Conservation (phyloP, 2,113 vertebrate species). For the Speoplatyrhinus poulsoni region DNA sequence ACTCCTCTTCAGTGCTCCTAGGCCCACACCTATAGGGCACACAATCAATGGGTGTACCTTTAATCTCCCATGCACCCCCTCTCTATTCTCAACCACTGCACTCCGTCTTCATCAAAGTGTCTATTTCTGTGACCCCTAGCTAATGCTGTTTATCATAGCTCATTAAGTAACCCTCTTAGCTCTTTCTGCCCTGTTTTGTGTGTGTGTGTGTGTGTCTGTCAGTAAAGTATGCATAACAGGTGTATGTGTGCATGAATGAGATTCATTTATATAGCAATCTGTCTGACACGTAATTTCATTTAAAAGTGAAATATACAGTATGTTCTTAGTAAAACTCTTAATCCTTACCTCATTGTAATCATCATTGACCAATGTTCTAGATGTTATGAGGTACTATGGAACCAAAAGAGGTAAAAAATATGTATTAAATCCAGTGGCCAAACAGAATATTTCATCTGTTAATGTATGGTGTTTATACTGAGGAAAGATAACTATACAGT, state of each 20-base stretch:
- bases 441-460: too few species aligned
- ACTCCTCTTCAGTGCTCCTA: too few species aligned
- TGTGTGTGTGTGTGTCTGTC: conserved; percentile 7
- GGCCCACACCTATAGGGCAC: too few species aligned
- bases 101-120: conserved; percentile 28
- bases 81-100: not conserved
- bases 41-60: too few species aligned
- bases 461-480: too few species aligned
- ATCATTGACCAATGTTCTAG: not conserved
- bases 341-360: not conserved
- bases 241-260: not conserved
- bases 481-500: too few species aligned
- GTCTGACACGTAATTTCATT: not conserved
- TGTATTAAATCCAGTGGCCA: too few species aligned
- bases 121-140: conserved; percentile 57
- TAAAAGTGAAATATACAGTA: not conserved
- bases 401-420: too few species aligned
- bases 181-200: conserved; percentile 14
- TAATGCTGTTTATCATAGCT: conserved; percentile 42
- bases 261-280: not conserved
- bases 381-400: too few species aligned
- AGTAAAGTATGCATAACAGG: too few species aligned
- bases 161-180: conserved; percentile 62
- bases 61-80: not conserved
- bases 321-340: too few species aligned